Evolutionary conservation across 1,140 invertebrate species (phyloP).

Genomic region (Coptotermes formosanus): DNA sequence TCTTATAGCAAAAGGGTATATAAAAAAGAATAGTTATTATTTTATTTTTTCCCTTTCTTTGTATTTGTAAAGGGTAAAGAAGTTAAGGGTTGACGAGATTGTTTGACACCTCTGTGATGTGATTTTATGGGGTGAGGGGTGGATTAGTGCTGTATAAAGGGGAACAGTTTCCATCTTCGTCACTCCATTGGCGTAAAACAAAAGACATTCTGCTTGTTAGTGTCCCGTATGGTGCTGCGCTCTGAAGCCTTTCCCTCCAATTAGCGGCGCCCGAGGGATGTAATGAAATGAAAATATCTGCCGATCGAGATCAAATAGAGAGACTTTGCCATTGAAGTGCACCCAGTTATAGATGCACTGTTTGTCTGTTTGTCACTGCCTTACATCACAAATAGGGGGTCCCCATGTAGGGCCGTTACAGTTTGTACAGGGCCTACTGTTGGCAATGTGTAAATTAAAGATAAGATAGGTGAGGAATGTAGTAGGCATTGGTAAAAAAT

Average conservation of each 20-base stretch:
- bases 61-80: constrained; percentile 9
- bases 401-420: no score
- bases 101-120: constrained; percentile 15
- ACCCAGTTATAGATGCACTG: no score
- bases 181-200: constrained; percentile 6
- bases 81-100: constrained; percentile 3
- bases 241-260: neutral
- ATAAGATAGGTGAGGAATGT: no score
- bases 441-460: no score
- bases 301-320: neutral
- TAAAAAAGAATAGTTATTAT: constrained; percentile 4
- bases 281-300: constrained; percentile 18
- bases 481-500: no score
- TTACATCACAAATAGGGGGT: no score
- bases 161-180: neutral
- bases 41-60: constrained; percentile 4
- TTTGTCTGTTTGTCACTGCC: no score
- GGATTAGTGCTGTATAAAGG: constrained; percentile 1
- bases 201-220: constrained; percentile 10
- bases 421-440: no score
- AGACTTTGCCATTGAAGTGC: neutral
- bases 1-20: neutral
- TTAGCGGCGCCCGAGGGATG: neutral
- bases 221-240: neutral
- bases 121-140: neutral